These are phyloP conservation scores for Platanista minor DNA, from an alignment of 2,113 vertebrate genomes.

Conservation along the genomic window DNA sequence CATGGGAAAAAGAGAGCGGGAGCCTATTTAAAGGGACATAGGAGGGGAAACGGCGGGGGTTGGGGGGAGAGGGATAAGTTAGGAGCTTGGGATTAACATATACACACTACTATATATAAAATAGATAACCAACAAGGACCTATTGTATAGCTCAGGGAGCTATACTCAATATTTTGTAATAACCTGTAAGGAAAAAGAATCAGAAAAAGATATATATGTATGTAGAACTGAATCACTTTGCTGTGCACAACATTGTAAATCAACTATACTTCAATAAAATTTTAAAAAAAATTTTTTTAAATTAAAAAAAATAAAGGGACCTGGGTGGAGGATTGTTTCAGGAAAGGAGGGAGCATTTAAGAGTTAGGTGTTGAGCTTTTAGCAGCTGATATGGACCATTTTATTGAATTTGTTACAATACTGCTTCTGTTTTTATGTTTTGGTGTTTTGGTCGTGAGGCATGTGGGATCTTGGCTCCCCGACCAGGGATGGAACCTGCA, in stretches of 20 bases:
- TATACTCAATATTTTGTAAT: neutral
- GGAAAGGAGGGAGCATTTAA: neutral
- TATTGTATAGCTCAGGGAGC: neutral
- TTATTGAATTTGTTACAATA: too few relatives aligned
- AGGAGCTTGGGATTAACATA: neutral
- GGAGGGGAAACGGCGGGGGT: neutral
- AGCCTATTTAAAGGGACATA: neutral
- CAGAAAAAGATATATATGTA: neutral
- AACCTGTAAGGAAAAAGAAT: neutral
- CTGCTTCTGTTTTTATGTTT: too few relatives aligned
- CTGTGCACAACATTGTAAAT: neutral
- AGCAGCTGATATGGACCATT: too few relatives aligned
- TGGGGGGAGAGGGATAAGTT: neutral
- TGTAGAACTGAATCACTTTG: neutral
- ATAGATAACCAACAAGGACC: neutral
- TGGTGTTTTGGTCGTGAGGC: too few relatives aligned
- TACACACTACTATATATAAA: too few relatives aligned
- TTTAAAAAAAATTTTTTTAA: neutral
- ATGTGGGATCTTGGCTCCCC: too few relatives aligned
- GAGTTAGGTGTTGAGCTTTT: neutral
- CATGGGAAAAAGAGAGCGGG: neutral
- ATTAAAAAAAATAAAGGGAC: neutral
- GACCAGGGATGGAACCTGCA: too few relatives aligned
- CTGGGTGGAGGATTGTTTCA: neutral
- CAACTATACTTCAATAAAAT: neutral